Base-by-base conservation (phyloP, 2,797 vertebrate species). In the Cryptoblepharus egeriae region DNA sequence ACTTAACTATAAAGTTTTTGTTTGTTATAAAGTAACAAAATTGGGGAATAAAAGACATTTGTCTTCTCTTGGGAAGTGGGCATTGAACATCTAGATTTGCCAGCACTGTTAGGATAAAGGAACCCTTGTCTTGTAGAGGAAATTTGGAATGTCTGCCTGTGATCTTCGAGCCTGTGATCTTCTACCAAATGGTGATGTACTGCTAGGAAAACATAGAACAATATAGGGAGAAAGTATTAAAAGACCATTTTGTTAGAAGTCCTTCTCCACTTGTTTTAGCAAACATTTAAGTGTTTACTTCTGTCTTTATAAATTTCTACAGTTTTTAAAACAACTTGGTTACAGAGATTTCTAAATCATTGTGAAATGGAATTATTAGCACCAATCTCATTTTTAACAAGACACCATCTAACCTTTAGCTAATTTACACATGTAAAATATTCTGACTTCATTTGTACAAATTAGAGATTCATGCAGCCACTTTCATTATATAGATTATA, bases 401-500 rank as follows among this genome's bases (percentile, higher is more conserved):
- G 52, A n/a, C 45, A 35, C 2, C 11, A 49, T 30, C 55, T 79
- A 73, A 79, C 82, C 71, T 79, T 74, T 72, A 67, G 18, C 61
- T 84, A 84, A 84, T 68, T 79, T 78, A 74, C 63, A 79, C 55
- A 79, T 84, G 49, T 79, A 84, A 79, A 84, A 73, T 74, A 60
- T 65, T 74, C 63, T 74, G 61, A 68, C 76, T 67, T 49, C 74
- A 79, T 67, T 20, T 69, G 78, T 78, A 52, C 1, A 0, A 76
- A 63, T 32, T 63, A 32, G 24, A 75, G 65, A 78, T 57, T 32
- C 64, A 72, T 64, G 0, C 73, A 55, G n/a, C 42, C 32, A 67
- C 45, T 49, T 64, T 78, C 79, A 37, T 2, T 78, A 76, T 32
- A 35, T 74, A 80, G 52, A 37, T 1, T 63, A 77, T 1, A 5